Percentiles rank a stretch among this genome's conserved stretches.
These are phyloP conservation scores for Hipposideros armiger DNA, from an alignment of 2,113 vertebrate species.

Conservation along the genomic window DNA sequence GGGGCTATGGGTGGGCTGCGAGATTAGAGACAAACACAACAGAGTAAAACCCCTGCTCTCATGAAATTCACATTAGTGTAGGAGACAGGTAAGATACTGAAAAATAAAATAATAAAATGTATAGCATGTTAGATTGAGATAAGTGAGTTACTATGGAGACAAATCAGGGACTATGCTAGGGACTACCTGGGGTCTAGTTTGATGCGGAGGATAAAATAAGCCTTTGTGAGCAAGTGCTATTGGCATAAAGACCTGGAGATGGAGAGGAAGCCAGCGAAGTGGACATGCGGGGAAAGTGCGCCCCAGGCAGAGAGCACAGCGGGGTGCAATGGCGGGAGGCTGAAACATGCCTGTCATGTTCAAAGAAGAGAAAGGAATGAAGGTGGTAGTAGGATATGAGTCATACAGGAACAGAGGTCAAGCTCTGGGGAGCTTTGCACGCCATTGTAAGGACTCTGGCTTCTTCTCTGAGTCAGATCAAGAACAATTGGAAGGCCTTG, in stretches of 20 bases:
- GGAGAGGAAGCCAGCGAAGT: neutral
- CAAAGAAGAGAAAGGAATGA: neutral
- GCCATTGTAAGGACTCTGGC: neutral
- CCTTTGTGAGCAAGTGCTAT: neutral
- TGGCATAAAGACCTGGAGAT: neutral
- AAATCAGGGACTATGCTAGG: neutral
- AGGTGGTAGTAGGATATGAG: neutral
- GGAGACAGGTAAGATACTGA: neutral
- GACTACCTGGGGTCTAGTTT: neutral
- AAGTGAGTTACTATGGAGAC: neutral
- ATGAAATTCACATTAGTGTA: neutral
- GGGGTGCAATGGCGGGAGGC: neutral
- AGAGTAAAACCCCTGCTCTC: neutral
- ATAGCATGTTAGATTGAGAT: neutral
- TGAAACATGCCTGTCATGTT: neutral
- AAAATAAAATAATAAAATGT: neutral
- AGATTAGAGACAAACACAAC: neutral
- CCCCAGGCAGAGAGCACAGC: neutral
- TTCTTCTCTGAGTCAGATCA: neutral
- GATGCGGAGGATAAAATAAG: neutral
- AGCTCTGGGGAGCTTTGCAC: neutral
- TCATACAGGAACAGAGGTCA: neutral
- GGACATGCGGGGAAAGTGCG: neutral
- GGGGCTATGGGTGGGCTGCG: fast-evolving
- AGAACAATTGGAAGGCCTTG: neutral